A percentile compares a stretch with the other conserved stretches of the same genome.
phyloP scores from a whole-genome alignment of 2,797 vertebrate species.

The Enteromius trimaculatus region DNA sequence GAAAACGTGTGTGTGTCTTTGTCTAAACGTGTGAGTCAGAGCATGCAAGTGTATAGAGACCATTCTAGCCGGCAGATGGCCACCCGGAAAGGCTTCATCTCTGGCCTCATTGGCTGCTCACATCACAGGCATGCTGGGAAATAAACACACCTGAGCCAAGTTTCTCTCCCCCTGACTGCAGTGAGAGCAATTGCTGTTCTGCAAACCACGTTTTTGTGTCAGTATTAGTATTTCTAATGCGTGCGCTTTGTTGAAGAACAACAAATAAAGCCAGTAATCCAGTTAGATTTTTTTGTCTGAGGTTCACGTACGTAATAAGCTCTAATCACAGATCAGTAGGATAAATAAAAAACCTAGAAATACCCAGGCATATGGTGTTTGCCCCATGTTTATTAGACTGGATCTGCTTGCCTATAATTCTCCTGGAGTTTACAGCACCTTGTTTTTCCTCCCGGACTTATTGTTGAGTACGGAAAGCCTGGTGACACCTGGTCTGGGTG shows the following conservation, averaged over 20 bases:
- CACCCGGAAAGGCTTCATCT: conserved; percentile 51
- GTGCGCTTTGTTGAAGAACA: neutral
- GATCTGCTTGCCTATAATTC: conserved; percentile 10
- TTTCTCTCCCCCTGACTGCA: neutral
- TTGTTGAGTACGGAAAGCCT: conserved; percentile 1
- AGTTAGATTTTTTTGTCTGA: conserved; percentile 16
- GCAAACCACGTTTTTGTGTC: conserved; percentile 5
- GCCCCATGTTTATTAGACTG: conserved; percentile 8
- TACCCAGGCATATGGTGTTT: conserved; percentile 27
- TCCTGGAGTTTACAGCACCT: neutral
- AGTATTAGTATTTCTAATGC: conserved; percentile 18
- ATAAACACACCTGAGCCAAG: conserved; percentile 39
- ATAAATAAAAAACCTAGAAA: conserved; percentile 11
- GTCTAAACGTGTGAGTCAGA: conserved; percentile 12
- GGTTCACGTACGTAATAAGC: neutral
- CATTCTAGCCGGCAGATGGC: conserved; percentile 49
- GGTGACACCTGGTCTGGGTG: conserved; percentile 23
- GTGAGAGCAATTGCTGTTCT: conserved; percentile 22
- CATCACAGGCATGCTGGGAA: conserved; percentile 40
- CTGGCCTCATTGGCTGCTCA: conserved; percentile 43
- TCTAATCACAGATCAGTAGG: conserved; percentile 24
- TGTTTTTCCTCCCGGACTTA: conserved; percentile 16
- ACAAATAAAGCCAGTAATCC: conserved; percentile 25
- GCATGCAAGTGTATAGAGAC: conserved; percentile 13
- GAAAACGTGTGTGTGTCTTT: conserved; percentile 11